Evolutionary conservation across 2,888 invertebrate genomes (phyloP).

Genomic region (Ecliptopera silaceata): DNA sequence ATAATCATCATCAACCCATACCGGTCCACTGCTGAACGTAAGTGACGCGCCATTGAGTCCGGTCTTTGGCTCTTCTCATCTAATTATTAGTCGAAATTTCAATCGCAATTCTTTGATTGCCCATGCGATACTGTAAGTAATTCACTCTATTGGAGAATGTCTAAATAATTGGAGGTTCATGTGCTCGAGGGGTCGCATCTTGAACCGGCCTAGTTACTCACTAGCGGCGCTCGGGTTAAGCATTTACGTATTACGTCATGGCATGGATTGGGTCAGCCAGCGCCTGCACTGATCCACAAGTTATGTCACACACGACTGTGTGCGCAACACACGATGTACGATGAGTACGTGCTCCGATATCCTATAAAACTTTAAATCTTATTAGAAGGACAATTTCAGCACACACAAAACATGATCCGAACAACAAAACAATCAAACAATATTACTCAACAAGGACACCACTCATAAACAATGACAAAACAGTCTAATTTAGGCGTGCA

Average conservation of each 20-base stretch:
- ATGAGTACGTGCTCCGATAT: constrained; percentile 36
- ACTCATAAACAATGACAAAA: constrained; percentile 11
- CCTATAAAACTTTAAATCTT: constrained; percentile 35
- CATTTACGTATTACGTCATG: constrained; percentile 57
- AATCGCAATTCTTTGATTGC: neutral
- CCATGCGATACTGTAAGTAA: constrained; percentile 1
- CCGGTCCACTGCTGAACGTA: too few species aligned
- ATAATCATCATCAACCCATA: too few species aligned
- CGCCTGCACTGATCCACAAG: constrained; percentile 59
- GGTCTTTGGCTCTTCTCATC: too few species aligned
- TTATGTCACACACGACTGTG: constrained; percentile 67
- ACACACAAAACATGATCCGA: neutral
- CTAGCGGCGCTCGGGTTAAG: constrained; percentile 44
- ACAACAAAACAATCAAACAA: neutral
- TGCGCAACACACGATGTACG: constrained; percentile 54
- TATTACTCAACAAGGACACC: constrained; percentile 1
- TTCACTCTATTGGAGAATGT: constrained; percentile 23
- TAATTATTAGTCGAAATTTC: neutral
- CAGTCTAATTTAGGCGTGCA: constrained; percentile 14
- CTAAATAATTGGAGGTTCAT: constrained; percentile 29
- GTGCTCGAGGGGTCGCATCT: constrained; percentile 62
- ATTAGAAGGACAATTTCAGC: constrained; percentile 3
- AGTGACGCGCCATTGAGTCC: too few species aligned
- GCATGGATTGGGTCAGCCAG: constrained; percentile 73
- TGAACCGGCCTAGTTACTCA: constrained; percentile 68